Evolutionary conservation across 1,140 invertebrate species (phyloP).

Genomic region (Drosophila cardini): DNA sequence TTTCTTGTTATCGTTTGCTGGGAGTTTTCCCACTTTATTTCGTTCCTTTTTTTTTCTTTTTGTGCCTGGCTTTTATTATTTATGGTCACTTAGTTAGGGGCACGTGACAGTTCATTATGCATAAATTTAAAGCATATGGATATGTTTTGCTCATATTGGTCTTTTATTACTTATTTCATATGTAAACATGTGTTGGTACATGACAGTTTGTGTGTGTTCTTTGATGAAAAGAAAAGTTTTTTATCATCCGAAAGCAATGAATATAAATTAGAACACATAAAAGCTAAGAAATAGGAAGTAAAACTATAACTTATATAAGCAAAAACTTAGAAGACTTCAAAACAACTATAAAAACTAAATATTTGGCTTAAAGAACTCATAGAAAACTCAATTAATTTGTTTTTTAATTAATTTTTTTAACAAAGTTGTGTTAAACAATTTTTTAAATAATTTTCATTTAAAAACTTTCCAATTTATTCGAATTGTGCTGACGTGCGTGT

Average conservation of each 20-base stretch:
- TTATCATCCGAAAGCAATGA: constrained; percentile 46
- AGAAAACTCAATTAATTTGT: too few relatives aligned
- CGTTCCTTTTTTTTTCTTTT: too few relatives aligned
- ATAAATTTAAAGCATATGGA: constrained; percentile 64
- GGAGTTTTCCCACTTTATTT: constrained; percentile 27
- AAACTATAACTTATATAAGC: too few relatives aligned
- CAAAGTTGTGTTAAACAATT: background rate
- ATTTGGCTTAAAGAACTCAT: too few relatives aligned
- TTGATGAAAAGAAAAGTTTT: constrained; percentile 42
- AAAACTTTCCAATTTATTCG: background rate
- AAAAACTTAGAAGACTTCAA: background rate
- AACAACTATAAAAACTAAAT: background rate
- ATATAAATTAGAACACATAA: constrained; percentile 62
- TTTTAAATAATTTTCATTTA: background rate
- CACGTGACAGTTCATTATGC: constrained; percentile 54
- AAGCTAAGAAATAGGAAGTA: too few relatives aligned
- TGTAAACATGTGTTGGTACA: constrained; percentile 9
- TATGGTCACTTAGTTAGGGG: constrained; percentile 59
- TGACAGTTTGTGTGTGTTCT: constrained; percentile 15
- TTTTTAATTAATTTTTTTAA: too few relatives aligned
- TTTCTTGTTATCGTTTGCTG: constrained; percentile 29
- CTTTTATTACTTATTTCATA: constrained; percentile 49
- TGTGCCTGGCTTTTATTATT: constrained; percentile 55
- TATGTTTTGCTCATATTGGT: constrained; percentile 30
- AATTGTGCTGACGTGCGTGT: background rate